Base-by-base conservation (phyloP, 2,888 invertebrate species). In the Julus scandinavius region DNA sequence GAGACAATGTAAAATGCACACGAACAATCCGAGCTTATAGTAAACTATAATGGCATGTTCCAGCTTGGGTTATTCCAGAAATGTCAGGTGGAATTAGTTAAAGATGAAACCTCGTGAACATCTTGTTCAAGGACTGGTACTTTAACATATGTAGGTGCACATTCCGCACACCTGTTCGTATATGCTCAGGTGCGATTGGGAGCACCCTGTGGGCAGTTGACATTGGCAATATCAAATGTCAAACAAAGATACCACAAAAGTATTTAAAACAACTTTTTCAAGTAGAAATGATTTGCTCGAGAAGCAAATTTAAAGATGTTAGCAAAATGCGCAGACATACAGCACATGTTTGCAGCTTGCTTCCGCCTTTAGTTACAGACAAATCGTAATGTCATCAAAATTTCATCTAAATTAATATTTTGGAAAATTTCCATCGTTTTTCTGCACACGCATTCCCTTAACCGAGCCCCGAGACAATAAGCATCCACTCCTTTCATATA, bases 151-250 rank as follows among this genome's bases (percentile, higher is more conserved):
- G 20, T 72, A 20, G 20, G 29, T 2, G 63, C 29, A 40, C 80
- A 80, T 40, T 40, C 29, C 2, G 15, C 80, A 80, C 80, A 80
- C 80, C 80, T 80, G 80, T 80, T 63, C 80, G 38, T 29, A 38
- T 40, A 38, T 7, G 38, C 38, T 54, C 29, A 80, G 29, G 80
- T 80, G 80, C 29, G 11, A 80, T 11, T 54, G 13, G 38, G 38
- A 38, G 80, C 80, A 38, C 80, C 15, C 13, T 80, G 80, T 80
- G 80, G 80, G 80, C 80, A 80, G 38, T 80, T 80, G 38, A 80
- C 80, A 80, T 40, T 80, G 80, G 29, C 15, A 40, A 80, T 80
- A 80, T 80, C 80, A 80, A 80, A 80, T 80, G 80, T 40, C 38
- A 80, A 80, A 29, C 72, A 80, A 54, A 54, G 54, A 54, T 54